These are phyloP conservation scores for Leptogaster cylindrica DNA, from an alignment of 2,888 invertebrate genomes.

Conservation along the genomic window DNA sequence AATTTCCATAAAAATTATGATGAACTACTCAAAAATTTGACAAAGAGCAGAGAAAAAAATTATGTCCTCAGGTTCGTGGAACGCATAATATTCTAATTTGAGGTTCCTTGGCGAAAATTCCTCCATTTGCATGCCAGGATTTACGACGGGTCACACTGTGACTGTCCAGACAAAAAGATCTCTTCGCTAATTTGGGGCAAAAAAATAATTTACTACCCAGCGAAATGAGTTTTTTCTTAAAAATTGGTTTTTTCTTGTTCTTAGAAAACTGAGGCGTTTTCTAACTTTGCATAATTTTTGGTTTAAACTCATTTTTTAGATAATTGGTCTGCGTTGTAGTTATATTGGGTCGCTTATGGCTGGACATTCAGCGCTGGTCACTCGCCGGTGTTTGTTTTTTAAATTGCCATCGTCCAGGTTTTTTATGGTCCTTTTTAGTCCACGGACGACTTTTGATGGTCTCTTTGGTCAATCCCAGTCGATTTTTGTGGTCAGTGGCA, in stretches of 20 bases:
- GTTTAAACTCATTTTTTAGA: slow-evolving; percentile 23
- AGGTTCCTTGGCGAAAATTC: slow-evolving; percentile 6
- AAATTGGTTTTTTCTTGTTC: neutral
- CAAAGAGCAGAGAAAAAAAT: slow-evolving; percentile 8
- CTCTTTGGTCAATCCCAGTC: neutral
- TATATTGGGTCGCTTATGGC: slow-evolving; percentile 16
- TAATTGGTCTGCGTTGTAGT: slow-evolving; percentile 26
- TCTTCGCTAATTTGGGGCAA: slow-evolving; percentile 15
- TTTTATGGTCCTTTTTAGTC: slow-evolving; percentile 17
- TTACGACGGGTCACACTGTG: slow-evolving; percentile 10
- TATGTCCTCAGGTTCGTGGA: neutral
- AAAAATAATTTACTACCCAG: no score
- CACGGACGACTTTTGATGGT: neutral
- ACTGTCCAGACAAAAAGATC: slow-evolving; percentile 6
- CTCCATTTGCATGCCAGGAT: neutral
- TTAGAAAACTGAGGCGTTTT: neutral
- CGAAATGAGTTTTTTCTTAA: neutral
- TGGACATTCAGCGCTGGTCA: slow-evolving; percentile 22
- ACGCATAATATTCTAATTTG: slow-evolving; percentile 7
- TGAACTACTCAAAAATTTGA: neutral
- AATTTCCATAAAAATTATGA: slow-evolving; percentile 34
- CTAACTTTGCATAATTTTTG: slow-evolving; percentile 24
- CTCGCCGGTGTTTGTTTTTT: slow-evolving; percentile 18
- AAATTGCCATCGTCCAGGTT: neutral
- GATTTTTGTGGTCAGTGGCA: neutral